Conservation (phyloP, 2,888 invertebrate species). For the Cryptus armator region DNA sequence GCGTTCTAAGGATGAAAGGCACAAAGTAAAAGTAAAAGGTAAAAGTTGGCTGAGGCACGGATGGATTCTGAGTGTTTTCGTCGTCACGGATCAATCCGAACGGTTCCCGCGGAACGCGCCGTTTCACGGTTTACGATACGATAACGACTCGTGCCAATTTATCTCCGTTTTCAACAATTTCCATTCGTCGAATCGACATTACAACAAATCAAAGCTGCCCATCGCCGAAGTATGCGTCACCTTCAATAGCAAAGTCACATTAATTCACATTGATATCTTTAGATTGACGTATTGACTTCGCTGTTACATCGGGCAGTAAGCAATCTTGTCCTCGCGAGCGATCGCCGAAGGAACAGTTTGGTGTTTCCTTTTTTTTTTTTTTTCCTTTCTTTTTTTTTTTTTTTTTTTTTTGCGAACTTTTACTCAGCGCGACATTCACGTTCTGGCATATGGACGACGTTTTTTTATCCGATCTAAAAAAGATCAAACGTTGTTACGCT, state of each 20-base stretch:
- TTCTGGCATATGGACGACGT: slow-evolving; percentile 44
- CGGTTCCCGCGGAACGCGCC: slow-evolving; percentile 20
- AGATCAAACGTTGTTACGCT: slow-evolving; percentile 51
- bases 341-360: slow-evolving; percentile 55
- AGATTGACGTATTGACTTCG: slow-evolving; percentile 76
- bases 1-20: slow-evolving; percentile 78
- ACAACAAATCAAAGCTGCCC: slow-evolving; percentile 49
- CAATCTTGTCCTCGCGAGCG: slow-evolving; percentile 73
- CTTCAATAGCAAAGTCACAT: slow-evolving; percentile 47
- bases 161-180: slow-evolving; percentile 18
- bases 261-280: slow-evolving; percentile 58
- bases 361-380: neutral
- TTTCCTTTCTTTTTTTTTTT: too few relatives aligned
- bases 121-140: slow-evolving; percentile 42
- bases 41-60: slow-evolving; percentile 77
- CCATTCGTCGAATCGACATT: slow-evolving; percentile 34
- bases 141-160: slow-evolving; percentile 53
- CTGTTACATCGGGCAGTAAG: slow-evolving; percentile 78
- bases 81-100: slow-evolving; percentile 62
- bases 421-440: slow-evolving; percentile 43
- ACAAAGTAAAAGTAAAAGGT: slow-evolving; percentile 80
- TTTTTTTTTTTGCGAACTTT: slow-evolving; percentile 31
- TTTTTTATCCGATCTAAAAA: slow-evolving; percentile 33
- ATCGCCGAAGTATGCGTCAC: slow-evolving; percentile 62
- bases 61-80: slow-evolving; percentile 65